Percentiles rank a stretch among this genome's conserved stretches.
phyloP scores from a whole-genome alignment of 2,113 vertebrate species.

The Craseonycteris thonglongyai region DNA sequence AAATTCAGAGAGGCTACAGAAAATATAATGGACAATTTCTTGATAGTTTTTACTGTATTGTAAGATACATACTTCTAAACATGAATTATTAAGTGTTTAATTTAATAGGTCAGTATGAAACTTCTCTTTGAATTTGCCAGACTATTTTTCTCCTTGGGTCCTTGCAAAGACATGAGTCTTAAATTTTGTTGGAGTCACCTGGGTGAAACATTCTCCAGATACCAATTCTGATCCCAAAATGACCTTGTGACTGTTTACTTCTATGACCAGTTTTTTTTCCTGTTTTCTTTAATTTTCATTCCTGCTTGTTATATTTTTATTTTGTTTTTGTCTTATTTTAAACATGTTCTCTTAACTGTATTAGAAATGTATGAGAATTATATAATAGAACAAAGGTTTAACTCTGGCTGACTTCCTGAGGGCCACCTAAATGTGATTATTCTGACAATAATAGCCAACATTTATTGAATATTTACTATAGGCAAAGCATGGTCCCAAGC shows the following conservation, averaged over 20 bases:
- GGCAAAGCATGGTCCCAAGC: not conserved
- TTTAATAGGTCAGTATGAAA: not conserved
- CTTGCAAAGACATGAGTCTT: not conserved
- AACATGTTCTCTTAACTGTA: not conserved
- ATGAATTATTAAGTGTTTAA: slow-evolving; percentile 3
- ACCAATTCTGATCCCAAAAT: not conserved
- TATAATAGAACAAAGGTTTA: not conserved
- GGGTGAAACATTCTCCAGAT: not conserved
- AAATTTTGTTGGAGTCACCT: not conserved
- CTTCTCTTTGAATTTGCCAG: not conserved
- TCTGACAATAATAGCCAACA: not conserved
- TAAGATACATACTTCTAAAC: not conserved
- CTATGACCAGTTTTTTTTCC: not conserved
- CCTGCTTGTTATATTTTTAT: not conserved
- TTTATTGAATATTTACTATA: not conserved
- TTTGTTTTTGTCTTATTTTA: not conserved
- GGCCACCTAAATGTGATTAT: not conserved
- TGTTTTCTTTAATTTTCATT: not conserved
- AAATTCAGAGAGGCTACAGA: not conserved
- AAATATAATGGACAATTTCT: not conserved
- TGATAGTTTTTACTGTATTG: not conserved
- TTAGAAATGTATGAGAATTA: not conserved
- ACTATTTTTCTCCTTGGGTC: not conserved
- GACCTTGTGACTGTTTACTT: not conserved
- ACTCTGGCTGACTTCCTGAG: not conserved